Base-by-base conservation (phyloP, 2,888 invertebrate species). In the Antheraea yamamai region DNA sequence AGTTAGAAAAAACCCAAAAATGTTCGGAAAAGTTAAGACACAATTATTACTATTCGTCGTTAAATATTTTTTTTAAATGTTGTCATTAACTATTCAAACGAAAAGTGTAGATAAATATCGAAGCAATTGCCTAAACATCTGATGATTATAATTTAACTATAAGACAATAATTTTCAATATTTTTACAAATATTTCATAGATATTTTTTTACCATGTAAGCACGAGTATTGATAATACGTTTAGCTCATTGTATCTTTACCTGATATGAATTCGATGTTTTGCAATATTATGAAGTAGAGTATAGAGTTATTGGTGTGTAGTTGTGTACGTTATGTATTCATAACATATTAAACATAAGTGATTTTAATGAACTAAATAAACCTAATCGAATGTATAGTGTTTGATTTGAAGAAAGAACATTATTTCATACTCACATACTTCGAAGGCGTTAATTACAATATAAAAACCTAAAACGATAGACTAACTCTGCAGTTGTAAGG, bases 131-230 rank as follows among this genome's bases (percentile, higher is more conserved):
- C 18, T n/a, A 23, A 61, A 58, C 7, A 66, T 10, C 64, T 26
- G 26, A 26, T 6, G 16, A 14, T 26, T 26, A 66, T 66, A 16
- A 30, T 30, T 66, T 16, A 66, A 16, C 16, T 64, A 66, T 16
- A 30, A 66, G 64, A 66, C 64, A 66, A 66, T 66, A 66, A 66
- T 66, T 66, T 66, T 26, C 30, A 66, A 12, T 26, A 30, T 66
- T 30, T 66, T 16, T 64, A 64, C 18, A 64, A 2, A n/a, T n/a
- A 58, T 10, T 58, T 26, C 16, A 30, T 66, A 26, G 12, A 61
- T 61, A 61, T 23, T 66, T 66, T 64, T 30, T 66, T 30, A 26
- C 16, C 16, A 66, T 66, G 18, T 66, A 16, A 30, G 12, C 30
- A 14, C 26, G 18, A 30, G 16, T 66, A 30, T 18, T 64, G 12